Evolutionary conservation across 2,113 vertebrate species (phyloP).

Genomic region (Noturus placidus): DNA sequence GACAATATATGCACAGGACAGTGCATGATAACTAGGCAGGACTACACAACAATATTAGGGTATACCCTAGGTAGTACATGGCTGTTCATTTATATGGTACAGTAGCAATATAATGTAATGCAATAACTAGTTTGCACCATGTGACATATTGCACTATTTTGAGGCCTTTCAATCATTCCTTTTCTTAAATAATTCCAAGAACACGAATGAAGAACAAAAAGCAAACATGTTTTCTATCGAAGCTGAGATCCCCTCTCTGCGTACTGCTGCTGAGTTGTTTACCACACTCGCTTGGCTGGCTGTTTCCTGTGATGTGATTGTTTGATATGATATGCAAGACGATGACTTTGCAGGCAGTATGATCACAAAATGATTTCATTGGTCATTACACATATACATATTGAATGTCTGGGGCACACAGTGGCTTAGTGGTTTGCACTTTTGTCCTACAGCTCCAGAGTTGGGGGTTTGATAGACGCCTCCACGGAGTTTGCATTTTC

Average conservation of each 20-base stretch:
- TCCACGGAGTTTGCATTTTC: too few species aligned
- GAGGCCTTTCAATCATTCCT: neutral
- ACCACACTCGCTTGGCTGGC: neutral
- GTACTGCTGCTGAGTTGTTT: neutral
- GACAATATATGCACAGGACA: neutral
- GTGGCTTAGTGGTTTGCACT: too few species aligned
- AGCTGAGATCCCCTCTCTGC: neutral
- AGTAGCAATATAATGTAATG: neutral
- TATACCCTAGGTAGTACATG: neutral
- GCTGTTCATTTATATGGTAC: neutral
- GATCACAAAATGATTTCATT: neutral
- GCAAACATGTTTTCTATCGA: neutral
- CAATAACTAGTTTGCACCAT: neutral
- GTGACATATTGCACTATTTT: neutral
- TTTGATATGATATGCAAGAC: neutral
- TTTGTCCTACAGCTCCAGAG: too few species aligned
- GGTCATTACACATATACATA: neutral
- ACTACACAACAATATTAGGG: neutral
- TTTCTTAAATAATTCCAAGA: too few species aligned
- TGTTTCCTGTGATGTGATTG: neutral
- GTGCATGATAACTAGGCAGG: neutral
- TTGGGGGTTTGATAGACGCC: too few species aligned
- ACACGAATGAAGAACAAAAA: neutral
- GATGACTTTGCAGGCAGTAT: neutral
- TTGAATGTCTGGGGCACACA: too few species aligned